Evolutionary conservation across 2,888 invertebrate genomes (phyloP).

Genomic region (Liopterus haemorrhoidalis): DNA sequence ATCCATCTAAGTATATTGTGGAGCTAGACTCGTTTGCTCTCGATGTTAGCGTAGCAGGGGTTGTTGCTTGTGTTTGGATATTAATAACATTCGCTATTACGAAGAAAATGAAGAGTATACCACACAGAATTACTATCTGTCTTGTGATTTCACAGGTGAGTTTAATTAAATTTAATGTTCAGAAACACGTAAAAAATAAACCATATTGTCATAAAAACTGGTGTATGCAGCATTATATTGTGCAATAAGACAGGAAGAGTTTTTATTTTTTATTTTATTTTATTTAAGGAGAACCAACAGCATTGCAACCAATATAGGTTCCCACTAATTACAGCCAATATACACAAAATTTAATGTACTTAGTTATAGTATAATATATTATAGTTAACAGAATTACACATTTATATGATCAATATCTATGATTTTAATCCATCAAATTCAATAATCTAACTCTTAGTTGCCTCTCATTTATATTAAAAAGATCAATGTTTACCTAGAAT

Average conservation of each 20-base stretch:
- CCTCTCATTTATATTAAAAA: too few species aligned
- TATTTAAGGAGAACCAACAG: too few species aligned
- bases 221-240: not conserved
- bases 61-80: slow-evolving; percentile 74
- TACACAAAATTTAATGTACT: too few species aligned
- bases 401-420: too few species aligned
- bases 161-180: slow-evolving; percentile 11
- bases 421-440: too few species aligned
- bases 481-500: too few species aligned
- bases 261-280: slow-evolving; percentile 7
- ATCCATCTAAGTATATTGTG: slow-evolving; percentile 65
- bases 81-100: slow-evolving; percentile 66
- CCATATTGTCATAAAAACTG: not conserved
- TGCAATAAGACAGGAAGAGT: not conserved
- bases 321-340: too few species aligned
- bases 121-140: slow-evolving; percentile 75
- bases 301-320: too few species aligned
- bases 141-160: slow-evolving; percentile 74
- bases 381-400: too few species aligned
- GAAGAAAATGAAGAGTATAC: slow-evolving; percentile 70
- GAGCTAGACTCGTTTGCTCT: slow-evolving; percentile 75
- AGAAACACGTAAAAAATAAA: not conserved
- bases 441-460: too few species aligned
- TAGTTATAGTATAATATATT: too few species aligned
- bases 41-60: slow-evolving; percentile 74